These are phyloP conservation scores for Noctua comes DNA, from an alignment of 2,888 invertebrate species.

Conservation along the genomic window DNA sequence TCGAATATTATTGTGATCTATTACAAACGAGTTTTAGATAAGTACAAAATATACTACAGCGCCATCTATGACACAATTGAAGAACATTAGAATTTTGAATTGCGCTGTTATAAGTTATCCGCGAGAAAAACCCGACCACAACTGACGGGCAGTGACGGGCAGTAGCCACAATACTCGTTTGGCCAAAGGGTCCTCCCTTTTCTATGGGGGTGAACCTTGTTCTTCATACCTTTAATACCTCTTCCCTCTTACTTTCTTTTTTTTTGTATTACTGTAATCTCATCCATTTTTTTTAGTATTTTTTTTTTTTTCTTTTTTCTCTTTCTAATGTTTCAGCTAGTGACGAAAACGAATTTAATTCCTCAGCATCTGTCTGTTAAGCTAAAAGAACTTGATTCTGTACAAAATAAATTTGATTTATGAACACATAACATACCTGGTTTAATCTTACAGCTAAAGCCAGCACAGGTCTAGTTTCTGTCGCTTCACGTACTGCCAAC, in stretches of 20 bases:
- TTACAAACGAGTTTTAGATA: constrained; percentile 49
- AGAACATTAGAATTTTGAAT: too few relatives aligned
- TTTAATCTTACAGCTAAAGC: constrained; percentile 97
- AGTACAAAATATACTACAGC: neutral
- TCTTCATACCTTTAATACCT: neutral
- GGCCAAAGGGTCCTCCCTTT: neutral
- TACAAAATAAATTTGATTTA: neutral
- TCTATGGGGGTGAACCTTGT: neutral
- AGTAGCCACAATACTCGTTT: neutral
- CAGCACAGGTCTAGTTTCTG: constrained; percentile 94
- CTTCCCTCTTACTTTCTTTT: too few relatives aligned
- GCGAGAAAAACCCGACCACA: too few relatives aligned
- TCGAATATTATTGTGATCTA: constrained; percentile 97
- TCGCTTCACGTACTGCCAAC: constrained; percentile 96
- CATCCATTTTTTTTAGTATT: too few relatives aligned
- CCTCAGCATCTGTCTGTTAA: neutral
- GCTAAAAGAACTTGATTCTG: neutral
- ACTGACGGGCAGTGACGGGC: too few relatives aligned
- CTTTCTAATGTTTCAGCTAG: neutral
- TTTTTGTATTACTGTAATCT: too few relatives aligned
- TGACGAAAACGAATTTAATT: neutral
- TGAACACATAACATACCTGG: constrained; percentile 89
- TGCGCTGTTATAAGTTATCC: too few relatives aligned
- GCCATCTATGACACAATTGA: too few relatives aligned
- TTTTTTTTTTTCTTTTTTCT: too few relatives aligned